Conservation (phyloP, 2,113 vertebrate species). For the Promerops cafer region DNA sequence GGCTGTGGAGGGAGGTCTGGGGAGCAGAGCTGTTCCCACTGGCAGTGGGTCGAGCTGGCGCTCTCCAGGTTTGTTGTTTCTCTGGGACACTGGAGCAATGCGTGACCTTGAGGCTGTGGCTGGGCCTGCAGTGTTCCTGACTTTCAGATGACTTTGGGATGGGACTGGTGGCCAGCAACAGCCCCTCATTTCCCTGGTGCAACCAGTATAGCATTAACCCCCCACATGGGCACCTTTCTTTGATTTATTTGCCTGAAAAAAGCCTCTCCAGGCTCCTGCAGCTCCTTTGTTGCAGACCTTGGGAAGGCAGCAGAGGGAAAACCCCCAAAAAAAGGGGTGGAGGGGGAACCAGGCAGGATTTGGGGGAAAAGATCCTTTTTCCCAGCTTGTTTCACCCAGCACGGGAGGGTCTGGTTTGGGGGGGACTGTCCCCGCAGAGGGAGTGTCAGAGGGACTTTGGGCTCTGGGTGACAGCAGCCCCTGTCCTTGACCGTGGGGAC, state of each 20-base stretch:
- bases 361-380: neutral
- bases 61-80: neutral
- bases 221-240: neutral
- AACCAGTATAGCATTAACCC: neutral
- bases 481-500: rapidly evolving
- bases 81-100: neutral
- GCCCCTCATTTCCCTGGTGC: neutral
- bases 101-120: neutral
- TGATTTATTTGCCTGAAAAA: neutral
- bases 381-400: too few relatives aligned
- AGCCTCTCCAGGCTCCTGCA: neutral
- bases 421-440: neutral
- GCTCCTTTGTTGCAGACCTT: neutral
- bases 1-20: neutral
- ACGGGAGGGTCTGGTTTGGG: neutral
- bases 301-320: neutral
- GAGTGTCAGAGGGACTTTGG: neutral
- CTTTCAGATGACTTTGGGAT: slow-evolving; percentile 37
- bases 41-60: rapidly evolving
- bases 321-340: rapidly evolving
- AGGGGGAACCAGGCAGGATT: neutral
- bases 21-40: neutral
- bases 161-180: neutral
- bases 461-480: neutral
- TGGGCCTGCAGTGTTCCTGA: neutral